Conservation (phyloP, 2,797 vertebrate species). For the Parauchenoglanis ngamensis region DNA sequence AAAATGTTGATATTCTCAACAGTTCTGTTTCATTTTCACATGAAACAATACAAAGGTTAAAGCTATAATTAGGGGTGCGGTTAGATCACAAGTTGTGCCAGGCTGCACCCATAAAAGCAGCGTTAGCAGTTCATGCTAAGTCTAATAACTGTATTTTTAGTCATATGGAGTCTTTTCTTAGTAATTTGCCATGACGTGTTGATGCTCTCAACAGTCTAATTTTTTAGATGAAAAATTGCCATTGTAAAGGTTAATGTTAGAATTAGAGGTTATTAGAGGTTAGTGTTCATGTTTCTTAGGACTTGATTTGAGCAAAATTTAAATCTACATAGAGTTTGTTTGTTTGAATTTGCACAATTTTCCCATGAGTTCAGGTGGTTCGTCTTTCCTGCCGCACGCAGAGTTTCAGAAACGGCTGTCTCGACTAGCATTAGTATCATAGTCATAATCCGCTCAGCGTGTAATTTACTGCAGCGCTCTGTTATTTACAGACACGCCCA, state of each 20-base stretch:
- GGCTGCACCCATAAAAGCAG: neutral
- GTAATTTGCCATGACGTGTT: neutral
- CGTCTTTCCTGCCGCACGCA: neutral
- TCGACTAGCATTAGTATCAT: neutral
- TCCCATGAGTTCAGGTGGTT: neutral
- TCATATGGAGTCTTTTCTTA: neutral
- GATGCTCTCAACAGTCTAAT: neutral
- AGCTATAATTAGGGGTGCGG: too few species aligned
- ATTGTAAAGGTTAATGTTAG: neutral
- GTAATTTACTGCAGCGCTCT: neutral
- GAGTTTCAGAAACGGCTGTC: neutral
- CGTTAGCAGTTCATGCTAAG: neutral
- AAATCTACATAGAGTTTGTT: neutral
- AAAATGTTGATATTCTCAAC: too few species aligned
- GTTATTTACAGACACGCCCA: constrained; percentile 10
- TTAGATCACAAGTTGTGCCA: too few species aligned
- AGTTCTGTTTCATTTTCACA: too few species aligned
- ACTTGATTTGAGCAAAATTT: neutral
- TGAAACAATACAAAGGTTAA: too few species aligned
- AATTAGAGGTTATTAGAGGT: neutral
- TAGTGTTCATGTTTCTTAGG: neutral
- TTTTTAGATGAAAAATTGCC: neutral
- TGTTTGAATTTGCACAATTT: neutral
- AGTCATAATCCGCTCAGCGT: neutral
- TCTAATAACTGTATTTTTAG: neutral